These are phyloP conservation scores for Trogon surrucura DNA, from an alignment of 2,113 vertebrate genomes.

Conservation along the genomic window DNA sequence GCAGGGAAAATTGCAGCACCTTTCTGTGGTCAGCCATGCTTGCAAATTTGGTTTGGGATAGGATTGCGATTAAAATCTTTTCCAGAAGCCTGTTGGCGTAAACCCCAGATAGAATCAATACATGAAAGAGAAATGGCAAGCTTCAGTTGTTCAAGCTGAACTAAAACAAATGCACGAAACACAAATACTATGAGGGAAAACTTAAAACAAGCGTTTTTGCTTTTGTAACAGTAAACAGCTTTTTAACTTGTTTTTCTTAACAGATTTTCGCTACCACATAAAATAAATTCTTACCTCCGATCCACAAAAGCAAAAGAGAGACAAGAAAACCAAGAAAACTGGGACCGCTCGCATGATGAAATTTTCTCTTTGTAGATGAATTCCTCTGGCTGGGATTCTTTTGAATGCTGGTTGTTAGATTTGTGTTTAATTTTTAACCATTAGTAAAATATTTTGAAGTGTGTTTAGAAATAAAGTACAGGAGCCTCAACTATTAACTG, in stretches of 20 bases:
- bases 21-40: neutral
- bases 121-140: neutral
- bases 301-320: slow-evolving; percentile 17
- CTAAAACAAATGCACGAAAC: neutral
- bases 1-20: neutral
- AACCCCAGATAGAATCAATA: neutral
- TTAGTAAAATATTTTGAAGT: slow-evolving; percentile 69
- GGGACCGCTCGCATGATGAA: slow-evolving; percentile 66
- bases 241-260: neutral
- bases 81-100: neutral
- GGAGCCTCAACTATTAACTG: neutral
- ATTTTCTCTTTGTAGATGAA: neutral
- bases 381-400: neutral
- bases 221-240: neutral
- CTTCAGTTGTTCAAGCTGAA: neutral
- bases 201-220: neutral
- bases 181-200: neutral
- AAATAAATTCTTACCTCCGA: slow-evolving; percentile 72
- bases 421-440: slow-evolving; percentile 81
- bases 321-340: slow-evolving; percentile 32
- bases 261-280: neutral
- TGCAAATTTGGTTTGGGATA: neutral
- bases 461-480: slow-evolving; percentile 25
- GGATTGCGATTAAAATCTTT: neutral
- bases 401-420: neutral